Base-by-base conservation (phyloP, 1,140 invertebrate genomes). In the Pseudomyrmex sp. region DNA sequence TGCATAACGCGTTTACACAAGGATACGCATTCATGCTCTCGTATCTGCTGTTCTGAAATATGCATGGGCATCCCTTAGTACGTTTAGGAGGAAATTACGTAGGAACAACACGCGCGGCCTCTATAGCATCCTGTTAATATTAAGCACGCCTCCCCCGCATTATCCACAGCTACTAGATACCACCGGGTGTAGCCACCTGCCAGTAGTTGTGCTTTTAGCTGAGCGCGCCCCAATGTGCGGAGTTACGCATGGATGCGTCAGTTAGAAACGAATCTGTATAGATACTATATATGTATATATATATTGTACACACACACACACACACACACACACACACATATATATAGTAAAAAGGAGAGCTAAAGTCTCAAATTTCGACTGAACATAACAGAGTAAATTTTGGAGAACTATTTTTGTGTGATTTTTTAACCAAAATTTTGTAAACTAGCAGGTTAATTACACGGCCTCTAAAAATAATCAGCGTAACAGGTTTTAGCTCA, bases 51-150 rank as follows among this genome's bases (percentile, higher is more conserved):
- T 69, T 77, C 73, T 92, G 87, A 92, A 92, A 92, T 92, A 92
- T 92, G 90, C 90, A 92, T 92, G 84, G 85, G 77, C 85, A 90
- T 91, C 85, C 87, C 85, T 90, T 89, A 86, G 87, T 91, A 88
- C 90, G 84, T 93, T 92, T 91, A 89, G 88, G 87, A 88, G 89
- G 87, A 90, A 91, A 92, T 93, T 93, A 92, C 84, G 87, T 90
- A 92, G 89, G 88, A 91, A 90, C 90, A 91, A 91, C 91, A 92
- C 87, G 88, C 86, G 87, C 86, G 54, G 70, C 85, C 83, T 88
- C 79, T 90, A 88, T 82, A 90, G 82, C 82, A 84, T 75, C 85
- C 84, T 88, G 90, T 93, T 93, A 93, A 93, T 93, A 93, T 93
- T 93, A 92, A 93, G 89, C 87, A 90, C 77, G 72, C 58, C 52